Conservation (phyloP, 2,113 vertebrate species). For the Ptychochromis oligacanthus region DNA sequence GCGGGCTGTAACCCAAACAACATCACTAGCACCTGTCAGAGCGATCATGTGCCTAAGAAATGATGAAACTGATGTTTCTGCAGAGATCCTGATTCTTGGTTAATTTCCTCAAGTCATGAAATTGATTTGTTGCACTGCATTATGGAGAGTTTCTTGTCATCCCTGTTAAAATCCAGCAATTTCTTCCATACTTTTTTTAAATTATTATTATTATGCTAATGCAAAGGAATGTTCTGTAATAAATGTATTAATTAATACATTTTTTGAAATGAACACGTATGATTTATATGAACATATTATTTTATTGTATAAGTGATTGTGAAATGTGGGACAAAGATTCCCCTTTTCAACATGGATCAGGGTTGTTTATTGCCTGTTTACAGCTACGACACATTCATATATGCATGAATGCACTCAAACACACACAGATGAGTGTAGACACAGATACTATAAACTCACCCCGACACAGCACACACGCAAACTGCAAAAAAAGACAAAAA, state of each 20-base stretch:
- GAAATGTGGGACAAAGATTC: background rate
- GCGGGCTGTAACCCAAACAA: background rate
- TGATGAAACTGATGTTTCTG: background rate
- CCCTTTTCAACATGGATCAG: background rate
- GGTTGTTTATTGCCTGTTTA: slow-evolving; percentile 10
- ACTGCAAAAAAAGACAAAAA: slow-evolving; percentile 36
- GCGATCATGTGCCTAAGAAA: background rate
- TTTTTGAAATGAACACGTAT: background rate
- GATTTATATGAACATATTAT: background rate
- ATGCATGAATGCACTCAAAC: slow-evolving; percentile 26
- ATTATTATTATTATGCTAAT: background rate
- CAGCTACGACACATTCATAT: slow-evolving; percentile 13
- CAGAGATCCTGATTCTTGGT: background rate
- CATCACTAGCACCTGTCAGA: background rate
- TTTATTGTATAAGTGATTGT: background rate
- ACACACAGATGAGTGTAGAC: slow-evolving; percentile 13
- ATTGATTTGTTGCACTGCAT: background rate
- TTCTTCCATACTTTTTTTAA: background rate
- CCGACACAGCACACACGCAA: slow-evolving; percentile 24
- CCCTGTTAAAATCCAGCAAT: background rate
- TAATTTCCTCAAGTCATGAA: slow-evolving; percentile 5
- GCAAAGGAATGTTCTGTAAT: background rate
- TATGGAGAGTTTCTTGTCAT: background rate
- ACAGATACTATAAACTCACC: slow-evolving; percentile 2
- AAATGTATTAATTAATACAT: background rate